phyloP scores from a whole-genome alignment of 2,797 vertebrate genomes.

The Chaenodraco wilsoni region DNA sequence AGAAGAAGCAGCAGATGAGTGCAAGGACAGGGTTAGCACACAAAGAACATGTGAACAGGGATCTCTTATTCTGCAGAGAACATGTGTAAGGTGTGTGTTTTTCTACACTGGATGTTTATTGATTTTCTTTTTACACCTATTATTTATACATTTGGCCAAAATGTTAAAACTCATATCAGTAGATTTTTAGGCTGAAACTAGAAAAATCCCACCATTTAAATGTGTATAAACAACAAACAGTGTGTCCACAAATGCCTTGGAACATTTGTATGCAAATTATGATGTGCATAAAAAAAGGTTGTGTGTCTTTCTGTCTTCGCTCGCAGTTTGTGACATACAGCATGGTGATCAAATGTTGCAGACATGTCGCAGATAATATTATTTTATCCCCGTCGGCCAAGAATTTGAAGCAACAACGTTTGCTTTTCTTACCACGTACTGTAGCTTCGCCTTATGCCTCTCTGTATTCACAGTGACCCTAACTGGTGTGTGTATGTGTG shows the following conservation, averaged over 20 bases:
- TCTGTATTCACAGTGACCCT: neutral
- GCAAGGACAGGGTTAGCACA: neutral
- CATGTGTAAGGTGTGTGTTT: neutral
- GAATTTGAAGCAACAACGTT: slow-evolving; percentile 5
- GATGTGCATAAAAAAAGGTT: too few relatives aligned
- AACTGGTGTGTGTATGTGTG: slow-evolving; percentile 25
- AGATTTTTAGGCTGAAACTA: neutral
- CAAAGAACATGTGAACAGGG: too few relatives aligned
- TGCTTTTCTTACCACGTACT: neutral
- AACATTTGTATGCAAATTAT: neutral
- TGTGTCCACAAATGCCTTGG: too few relatives aligned
- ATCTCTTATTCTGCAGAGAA: neutral
- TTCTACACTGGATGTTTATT: neutral
- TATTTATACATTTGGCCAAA: neutral
- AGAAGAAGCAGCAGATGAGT: neutral
- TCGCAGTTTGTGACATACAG: neutral
- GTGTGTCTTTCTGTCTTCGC: neutral
- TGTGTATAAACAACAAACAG: too few relatives aligned
- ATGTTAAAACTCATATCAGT: neutral
- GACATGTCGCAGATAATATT: neutral
- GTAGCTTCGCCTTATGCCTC: neutral
- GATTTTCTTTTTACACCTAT: neutral
- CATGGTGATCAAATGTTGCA: neutral
- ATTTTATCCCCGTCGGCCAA: too few relatives aligned
- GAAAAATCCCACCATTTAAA: neutral